Conservation (phyloP, 1,140 invertebrate species). For the Matsumurasca onukii region DNA sequence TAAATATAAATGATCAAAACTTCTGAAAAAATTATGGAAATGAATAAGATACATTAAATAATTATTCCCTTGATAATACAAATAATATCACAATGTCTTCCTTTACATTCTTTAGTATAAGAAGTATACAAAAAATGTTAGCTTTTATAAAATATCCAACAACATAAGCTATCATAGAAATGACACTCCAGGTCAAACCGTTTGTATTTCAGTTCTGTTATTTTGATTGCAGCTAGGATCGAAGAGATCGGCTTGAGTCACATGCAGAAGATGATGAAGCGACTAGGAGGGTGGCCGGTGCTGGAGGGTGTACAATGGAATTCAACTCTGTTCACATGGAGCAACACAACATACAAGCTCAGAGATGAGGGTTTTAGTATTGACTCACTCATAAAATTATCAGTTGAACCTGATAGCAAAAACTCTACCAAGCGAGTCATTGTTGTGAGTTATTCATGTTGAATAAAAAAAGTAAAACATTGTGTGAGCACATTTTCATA, state of each 20-base stretch:
- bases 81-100: too few relatives aligned
- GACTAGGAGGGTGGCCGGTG: conserved; percentile 90
- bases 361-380: conserved; percentile 77
- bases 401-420: conserved; percentile 86
- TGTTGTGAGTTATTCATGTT: conserved; percentile 83
- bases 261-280: conserved; percentile 65
- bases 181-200: too few relatives aligned
- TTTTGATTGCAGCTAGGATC: conserved; percentile 65
- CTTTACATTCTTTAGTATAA: too few relatives aligned
- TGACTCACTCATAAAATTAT: conserved; percentile 92
- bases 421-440: conserved; percentile 84
- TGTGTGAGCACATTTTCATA: too few relatives aligned
- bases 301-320: conserved; percentile 77
- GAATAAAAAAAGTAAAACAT: too few relatives aligned
- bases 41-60: too few relatives aligned
- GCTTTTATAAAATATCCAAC: too few relatives aligned
- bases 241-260: conserved; percentile 71
- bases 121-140: too few relatives aligned
- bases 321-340: conserved; percentile 73
- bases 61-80: too few relatives aligned
- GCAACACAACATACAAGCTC: conserved; percentile 78
- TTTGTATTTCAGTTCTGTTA: neutral
- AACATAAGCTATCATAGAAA: too few relatives aligned
- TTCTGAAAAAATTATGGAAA: too few relatives aligned
- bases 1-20: too few relatives aligned